Percentiles rank a stretch among this genome's conserved stretches.
Evolutionary conservation across 2,797 vertebrate genomes (phyloP).

Genomic region (Betta splendens): DNA sequence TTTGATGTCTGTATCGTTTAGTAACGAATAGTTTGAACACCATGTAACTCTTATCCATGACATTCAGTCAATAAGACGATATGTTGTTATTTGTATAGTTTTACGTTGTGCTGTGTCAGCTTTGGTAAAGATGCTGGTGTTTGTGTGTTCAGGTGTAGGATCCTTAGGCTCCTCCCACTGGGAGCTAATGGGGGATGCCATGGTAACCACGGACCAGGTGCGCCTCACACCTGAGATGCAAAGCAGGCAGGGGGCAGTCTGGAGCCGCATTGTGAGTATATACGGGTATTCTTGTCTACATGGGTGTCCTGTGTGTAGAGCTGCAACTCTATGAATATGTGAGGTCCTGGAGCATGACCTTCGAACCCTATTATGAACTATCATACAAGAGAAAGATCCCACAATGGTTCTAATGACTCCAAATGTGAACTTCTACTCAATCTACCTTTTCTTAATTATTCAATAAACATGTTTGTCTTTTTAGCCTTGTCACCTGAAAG

Average conservation of each 20-base stretch:
- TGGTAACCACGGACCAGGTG: constrained; percentile 93
- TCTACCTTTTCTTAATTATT: background rate
- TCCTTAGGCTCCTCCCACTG: constrained; percentile 89
- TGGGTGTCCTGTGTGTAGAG: background rate
- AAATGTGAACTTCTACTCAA: background rate
- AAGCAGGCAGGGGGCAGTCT: constrained; percentile 94
- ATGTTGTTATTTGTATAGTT: too few relatives aligned
- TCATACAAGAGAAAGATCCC: too few relatives aligned
- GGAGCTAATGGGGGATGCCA: constrained; percentile 93
- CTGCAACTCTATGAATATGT: background rate
- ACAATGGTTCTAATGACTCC: too few relatives aligned
- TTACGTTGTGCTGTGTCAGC: constrained; percentile 34
- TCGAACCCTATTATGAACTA: too few relatives aligned
- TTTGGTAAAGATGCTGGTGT: constrained; percentile 13
- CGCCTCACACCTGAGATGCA: constrained; percentile 94
- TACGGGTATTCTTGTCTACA: background rate
- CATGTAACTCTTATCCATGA: too few relatives aligned
- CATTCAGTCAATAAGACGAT: background rate
- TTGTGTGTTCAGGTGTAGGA: constrained; percentile 84
- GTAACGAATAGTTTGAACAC: background rate
- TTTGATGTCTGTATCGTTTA: background rate
- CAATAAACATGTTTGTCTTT: constrained; percentile 13
- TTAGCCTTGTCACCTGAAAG: constrained; percentile 91
- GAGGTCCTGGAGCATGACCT: too few relatives aligned
- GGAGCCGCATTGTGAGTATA: constrained; percentile 91